Evolutionary conservation across 2,888 invertebrate genomes (phyloP), one percentile per base, ranked within the genome.

Genomic region (Coelinius sp.): DNA sequence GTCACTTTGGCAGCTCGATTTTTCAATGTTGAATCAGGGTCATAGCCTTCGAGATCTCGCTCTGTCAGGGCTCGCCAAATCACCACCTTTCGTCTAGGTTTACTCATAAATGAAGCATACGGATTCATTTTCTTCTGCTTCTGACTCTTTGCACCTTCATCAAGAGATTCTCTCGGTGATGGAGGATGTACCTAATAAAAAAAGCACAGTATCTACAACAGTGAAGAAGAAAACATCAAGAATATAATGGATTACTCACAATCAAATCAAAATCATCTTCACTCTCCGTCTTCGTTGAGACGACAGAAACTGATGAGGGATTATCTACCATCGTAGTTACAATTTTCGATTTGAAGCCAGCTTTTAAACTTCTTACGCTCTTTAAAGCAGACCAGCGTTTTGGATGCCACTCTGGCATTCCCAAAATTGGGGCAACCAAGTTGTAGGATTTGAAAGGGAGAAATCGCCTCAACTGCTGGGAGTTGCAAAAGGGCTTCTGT

Each of bases 21-120:
- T 69, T 82, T 77, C 2, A 87, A 77, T 20, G 81, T 85, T n/a
- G 84, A 83, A 53, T 85, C 81, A 1, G 86, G 83, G 74, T 86
- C 84, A 77, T 85, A 86, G 25, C 82, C 86, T 69, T 81, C 77
- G 44, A 86, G 73, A 41, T 86, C 86, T 1, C 71, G 70, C 67
- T 77, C 78, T 1, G 78, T 78, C 24, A 86, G 76, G n/a, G 81
- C 77, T 6, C 86, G 81, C 86, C 86, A 86, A 1, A 79, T 81
- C 10, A 86, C 76, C 5, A 74, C 85, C 86, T 86, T 84, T 63
- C 85, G 76, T 56, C 83, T 79, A 8, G 85, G 81, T 66, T 83
- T 86, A 31, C n/a, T 77, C 66, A 86, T 66, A 70, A 86, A 86
- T 20, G 82, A 71, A 46, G 80, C 80, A 71, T 86, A 86, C 12